Conservation (phyloP, 2,888 invertebrate species). For the Stenoptilia bipunctidactyla region DNA sequence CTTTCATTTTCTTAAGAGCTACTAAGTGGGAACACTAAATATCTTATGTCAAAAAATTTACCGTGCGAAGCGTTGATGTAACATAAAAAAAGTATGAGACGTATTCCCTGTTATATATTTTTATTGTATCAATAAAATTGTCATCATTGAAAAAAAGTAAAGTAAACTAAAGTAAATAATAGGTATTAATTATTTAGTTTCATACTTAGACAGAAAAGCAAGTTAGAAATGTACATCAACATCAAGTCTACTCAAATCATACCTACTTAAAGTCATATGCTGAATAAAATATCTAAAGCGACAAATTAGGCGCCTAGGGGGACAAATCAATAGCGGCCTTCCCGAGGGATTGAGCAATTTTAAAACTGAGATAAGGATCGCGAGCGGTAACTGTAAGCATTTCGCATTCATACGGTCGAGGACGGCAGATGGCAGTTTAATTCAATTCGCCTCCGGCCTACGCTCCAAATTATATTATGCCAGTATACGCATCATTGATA, state of each 20-base stretch:
- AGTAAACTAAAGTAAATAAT: too few species aligned
- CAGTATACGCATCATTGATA: conserved; percentile 70
- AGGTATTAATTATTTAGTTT: too few species aligned
- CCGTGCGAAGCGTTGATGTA: too few species aligned
- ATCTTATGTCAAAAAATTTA: too few species aligned
- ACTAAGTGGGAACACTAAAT: conserved; percentile 20
- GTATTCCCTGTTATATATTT: too few species aligned
- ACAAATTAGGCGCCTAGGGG: conserved; percentile 51
- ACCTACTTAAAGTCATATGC: conserved; percentile 35
- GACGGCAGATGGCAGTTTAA: conserved; percentile 68
- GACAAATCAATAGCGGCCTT: conserved; percentile 55
- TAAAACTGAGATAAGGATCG: conserved; percentile 70
- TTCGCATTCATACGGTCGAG: conserved; percentile 65
- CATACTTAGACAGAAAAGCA: too few species aligned
- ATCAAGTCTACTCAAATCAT: too few species aligned
- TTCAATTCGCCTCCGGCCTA: conserved; percentile 66
- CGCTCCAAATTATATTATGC: conserved; percentile 65
- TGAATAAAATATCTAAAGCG: conserved; percentile 55
- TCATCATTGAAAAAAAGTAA: too few species aligned
- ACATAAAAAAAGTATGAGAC: too few species aligned
- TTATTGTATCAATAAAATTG: too few species aligned
- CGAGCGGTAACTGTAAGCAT: conserved; percentile 54
- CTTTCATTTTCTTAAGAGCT: conserved; percentile 50
- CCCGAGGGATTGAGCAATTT: conserved; percentile 64
- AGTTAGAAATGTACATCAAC: too few species aligned